Percentiles rank a stretch among this genome's conserved stretches.
These are phyloP conservation scores for Drosophila fuyamai DNA, from an alignment of 1,140 invertebrate species.

Conservation along the genomic window DNA sequence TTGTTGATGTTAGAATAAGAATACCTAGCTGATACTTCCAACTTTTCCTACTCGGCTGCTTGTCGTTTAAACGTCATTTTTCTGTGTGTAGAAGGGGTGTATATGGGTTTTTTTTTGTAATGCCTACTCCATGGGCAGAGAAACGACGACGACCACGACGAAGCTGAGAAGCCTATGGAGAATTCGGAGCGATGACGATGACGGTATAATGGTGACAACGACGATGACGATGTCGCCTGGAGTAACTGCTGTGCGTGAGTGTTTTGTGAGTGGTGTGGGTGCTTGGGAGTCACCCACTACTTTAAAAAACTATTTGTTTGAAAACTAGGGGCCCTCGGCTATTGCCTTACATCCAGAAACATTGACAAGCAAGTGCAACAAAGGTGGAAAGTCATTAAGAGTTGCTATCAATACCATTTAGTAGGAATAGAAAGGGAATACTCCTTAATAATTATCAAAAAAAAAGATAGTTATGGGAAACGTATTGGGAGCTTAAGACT, in stretches of 20 bases:
- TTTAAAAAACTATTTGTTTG: conserved; percentile 7
- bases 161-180: conserved; percentile 28
- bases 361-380: background rate
- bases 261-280: conserved; percentile 22
- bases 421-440: too few species aligned
- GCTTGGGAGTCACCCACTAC: conserved; percentile 4
- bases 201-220: conserved; percentile 28
- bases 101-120: conserved; percentile 17
- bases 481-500: too few species aligned
- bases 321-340: background rate
- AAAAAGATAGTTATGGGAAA: background rate
- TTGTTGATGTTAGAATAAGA: conserved; percentile 6
- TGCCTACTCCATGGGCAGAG: conserved; percentile 34
- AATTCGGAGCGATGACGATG: conserved; percentile 46
- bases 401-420: too few species aligned
- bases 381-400: background rate
- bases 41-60: background rate
- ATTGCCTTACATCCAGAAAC: background rate
- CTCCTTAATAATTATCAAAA: too few species aligned
- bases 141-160: conserved; percentile 30
- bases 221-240: conserved; percentile 24
- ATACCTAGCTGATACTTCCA: background rate
- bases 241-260: conserved; percentile 19
- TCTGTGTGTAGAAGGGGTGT: conserved; percentile 29
- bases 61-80: background rate